Evolutionary conservation across 2,797 vertebrate species (phyloP), one percentile per base, ranked within the genome.

Genomic region (Sciurus carolinensis): DNA sequence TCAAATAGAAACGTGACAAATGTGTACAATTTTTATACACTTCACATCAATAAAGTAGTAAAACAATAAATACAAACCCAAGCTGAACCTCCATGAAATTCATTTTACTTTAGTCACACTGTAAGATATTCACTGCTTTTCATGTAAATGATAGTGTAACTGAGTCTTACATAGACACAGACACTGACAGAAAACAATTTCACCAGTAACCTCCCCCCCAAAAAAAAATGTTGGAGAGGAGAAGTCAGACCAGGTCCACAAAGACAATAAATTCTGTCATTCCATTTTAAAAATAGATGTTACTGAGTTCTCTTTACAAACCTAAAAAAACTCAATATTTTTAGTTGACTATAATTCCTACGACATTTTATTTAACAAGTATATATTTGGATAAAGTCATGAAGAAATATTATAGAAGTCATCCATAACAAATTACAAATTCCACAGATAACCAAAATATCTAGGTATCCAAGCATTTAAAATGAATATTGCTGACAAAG

Each of bases 21-120:
- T 86, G 87, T 90, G 42, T 90, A 83, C 50, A 92, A 94, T 64
- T 77, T 28, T 81, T 71, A 75, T 22, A 54, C 22, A 71, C 15
- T 67, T 82, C 77, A 79, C 30, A 94, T 44, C 50, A 44, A 77
- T 76, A 87, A 83, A 44, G 33, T 39, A 77, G 57, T 89, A 91
- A 82, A 89, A 79, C 7, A 11, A 36, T 79, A 87, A 90, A 73
- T 90, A 88, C 15, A 95, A 76, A 87, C 47, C 30, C 17, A 90
- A 85, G 13, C 11, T 84, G 87, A 94, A 94, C 57, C 17, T 91
- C 87, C 62, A 91, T 85, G 47, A 67, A 76, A 84, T 87, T 87
- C 7, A 87, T 62, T 88, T 86, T 72, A 79, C 17, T 87, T 87
- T 73, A 86, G 86, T 87, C 80, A 80, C 17, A 91, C 9, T 72